These are phyloP conservation scores for Trissolcus basalis DNA, from an alignment of 1,140 invertebrate species.

Conservation along the genomic window DNA sequence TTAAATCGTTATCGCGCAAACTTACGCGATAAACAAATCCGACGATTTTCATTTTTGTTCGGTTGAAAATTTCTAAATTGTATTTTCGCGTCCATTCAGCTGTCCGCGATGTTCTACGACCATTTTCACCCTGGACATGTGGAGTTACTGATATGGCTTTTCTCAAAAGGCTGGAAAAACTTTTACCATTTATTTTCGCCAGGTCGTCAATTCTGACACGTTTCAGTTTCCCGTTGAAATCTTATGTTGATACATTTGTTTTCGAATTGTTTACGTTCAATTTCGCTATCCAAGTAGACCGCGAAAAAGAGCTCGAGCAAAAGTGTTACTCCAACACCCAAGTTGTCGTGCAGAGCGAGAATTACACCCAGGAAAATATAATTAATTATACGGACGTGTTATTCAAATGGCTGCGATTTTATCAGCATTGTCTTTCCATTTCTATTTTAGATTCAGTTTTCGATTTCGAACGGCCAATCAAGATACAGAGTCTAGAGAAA, in stretches of 20 bases:
- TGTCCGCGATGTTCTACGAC: too few relatives aligned
- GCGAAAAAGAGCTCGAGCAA: constrained; percentile 36
- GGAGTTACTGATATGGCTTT: too few relatives aligned
- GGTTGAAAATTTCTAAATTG: too few relatives aligned
- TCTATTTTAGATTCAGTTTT: background rate
- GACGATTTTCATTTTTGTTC: too few relatives aligned
- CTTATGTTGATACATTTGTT: constrained; percentile 21
- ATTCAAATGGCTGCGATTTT: constrained; percentile 12
- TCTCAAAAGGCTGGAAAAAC: too few relatives aligned
- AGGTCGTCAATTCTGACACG: constrained; percentile 3
- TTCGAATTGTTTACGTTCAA: constrained; percentile 38
- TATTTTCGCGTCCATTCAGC: too few relatives aligned
- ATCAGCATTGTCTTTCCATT: background rate
- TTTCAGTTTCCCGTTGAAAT: constrained; percentile 4
- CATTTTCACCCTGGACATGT: too few relatives aligned
- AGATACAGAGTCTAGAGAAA: too few relatives aligned
- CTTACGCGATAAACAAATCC: too few relatives aligned
- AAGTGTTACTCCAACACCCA: constrained; percentile 23
- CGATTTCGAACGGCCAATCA: background rate
- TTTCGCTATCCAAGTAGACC: constrained; percentile 50
- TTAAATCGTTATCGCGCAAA: constrained; percentile 7
- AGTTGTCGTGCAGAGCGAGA: constrained; percentile 11
- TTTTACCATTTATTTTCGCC: constrained; percentile 8
- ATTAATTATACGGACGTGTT: constrained; percentile 21
- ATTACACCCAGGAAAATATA: constrained; percentile 20